Evolutionary conservation across 1,140 invertebrate genomes (phyloP), one percentile per base, ranked within the genome.

Genomic region (Octopus sinensis): DNA sequence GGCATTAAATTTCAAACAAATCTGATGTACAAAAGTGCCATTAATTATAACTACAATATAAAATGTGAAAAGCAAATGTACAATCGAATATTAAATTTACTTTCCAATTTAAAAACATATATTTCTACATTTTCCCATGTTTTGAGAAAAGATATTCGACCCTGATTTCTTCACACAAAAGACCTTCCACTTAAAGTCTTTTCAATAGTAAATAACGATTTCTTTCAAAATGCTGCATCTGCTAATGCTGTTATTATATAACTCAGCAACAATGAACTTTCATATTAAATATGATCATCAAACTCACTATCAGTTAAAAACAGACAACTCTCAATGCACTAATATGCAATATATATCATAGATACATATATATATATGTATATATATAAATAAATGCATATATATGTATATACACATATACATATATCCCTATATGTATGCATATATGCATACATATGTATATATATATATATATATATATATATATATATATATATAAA

Each of bases 341-440:
- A 9, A 7, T 62, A 7, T 62, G 56, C 56, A 9, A 9, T 9
- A 9, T 62, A 17, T 62, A 62, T 62, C 56, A 62, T 62, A 62
- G 56, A 62, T 62, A 9, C 7, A 62, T 7, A 62, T 9, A 62
- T 9, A 62, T 9, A 62, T 62, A 62, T 62, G 17, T 62, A 62
- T 62, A 62, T 62, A 62, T 62, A 62, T 62, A 62, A n/a, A 62
- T 62, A 62, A 9, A 62, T 62, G 17, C 17, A 62, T 62, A 17
- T 62, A 62, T 62, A 62, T 62, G 17, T 62, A 62, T 62, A 62
- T 62, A 62, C n/a, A n/a, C n/a, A n/a, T n/a, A n/a, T 62, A 62
- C 17, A 62, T 62, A 62, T 62, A 62, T 62, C 6, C 17, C 6
- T 62, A 62, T 62, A 62, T 62, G 17, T 62, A 62, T 62, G 17